phyloP scores from a whole-genome alignment of 1,140 invertebrate genomes.

The Ceratina japonica region DNA sequence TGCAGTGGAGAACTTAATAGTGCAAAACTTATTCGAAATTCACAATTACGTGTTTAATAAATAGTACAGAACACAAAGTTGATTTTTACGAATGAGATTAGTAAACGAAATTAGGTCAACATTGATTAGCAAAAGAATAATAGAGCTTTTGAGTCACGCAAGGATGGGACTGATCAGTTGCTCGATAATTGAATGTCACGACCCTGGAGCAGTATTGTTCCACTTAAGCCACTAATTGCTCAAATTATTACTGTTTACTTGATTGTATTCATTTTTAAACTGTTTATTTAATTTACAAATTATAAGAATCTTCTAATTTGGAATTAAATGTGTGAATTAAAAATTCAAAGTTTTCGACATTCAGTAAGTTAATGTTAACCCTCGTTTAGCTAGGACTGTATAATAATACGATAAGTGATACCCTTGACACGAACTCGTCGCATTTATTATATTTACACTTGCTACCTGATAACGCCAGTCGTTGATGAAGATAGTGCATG shows the following conservation, averaged over 20 bases:
- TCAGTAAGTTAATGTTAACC: background rate
- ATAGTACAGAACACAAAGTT: background rate
- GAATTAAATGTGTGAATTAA: background rate
- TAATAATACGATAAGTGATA: background rate
- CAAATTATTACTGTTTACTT: background rate
- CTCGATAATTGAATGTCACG: slow-evolving; percentile 59
- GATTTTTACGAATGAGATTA: background rate
- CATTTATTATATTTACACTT: slow-evolving; percentile 28
- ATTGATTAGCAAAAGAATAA: slow-evolving; percentile 34
- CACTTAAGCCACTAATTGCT: background rate
- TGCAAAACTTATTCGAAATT: background rate
- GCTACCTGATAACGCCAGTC: slow-evolving; percentile 1
- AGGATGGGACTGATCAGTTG: slow-evolving; percentile 71
- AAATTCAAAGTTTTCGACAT: background rate
- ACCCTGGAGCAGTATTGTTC: background rate
- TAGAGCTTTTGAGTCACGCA: slow-evolving; percentile 72
- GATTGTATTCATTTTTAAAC: too few species aligned
- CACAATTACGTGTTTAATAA: background rate
- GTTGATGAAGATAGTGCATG: slow-evolving; percentile 30
- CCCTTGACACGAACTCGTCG: slow-evolving; percentile 17
- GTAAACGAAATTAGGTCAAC: slow-evolving; percentile 22
- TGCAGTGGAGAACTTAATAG: background rate
- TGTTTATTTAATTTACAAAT: too few species aligned
- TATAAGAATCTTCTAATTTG: too few species aligned
- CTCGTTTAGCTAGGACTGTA: background rate